Evolutionary conservation across 2,888 invertebrate genomes (phyloP), one percentile per base, ranked within the genome.

Genomic region (Stenoptilia bipunctidactyla): DNA sequence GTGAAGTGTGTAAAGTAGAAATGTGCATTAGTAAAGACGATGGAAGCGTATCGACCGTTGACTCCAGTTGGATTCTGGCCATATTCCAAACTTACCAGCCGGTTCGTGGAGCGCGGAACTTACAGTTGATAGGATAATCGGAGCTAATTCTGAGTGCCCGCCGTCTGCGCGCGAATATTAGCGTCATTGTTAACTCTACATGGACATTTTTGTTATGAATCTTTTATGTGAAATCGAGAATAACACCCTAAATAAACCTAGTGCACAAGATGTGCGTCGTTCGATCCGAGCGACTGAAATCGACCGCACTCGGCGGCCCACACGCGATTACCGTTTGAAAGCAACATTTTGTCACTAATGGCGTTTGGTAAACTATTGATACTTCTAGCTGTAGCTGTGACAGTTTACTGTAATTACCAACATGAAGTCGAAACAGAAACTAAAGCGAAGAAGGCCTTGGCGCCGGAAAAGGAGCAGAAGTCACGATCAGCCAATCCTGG

Each of bases 371-470:
- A 60, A 48, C 35, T 74, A 20, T 45, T 79, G 15, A 46, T 73
- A 39, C 49, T 65, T 42, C 49, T 77, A 39, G 51, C 66, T 48
- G 56, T 77, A 47, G 54, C 72, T 50, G 63, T 68, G 44, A 49
- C 70, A 44, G 68, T 62, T 36, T 48, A 58, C 48, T 63, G 63
- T 51, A 68, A 64, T 46, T 52, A 50, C 45, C 44, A 53, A 6
- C 48, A 82, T 73, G 79, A 80, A 61, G 50, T 68, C 60, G 45
- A 75, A 62, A 58, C 73, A 59, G 64, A 73, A 60, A 58, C 61
- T 63, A 71, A 79, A 68, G 55, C 62, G 61, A 56, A 66, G 61
- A 68, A 76, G 61, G 50, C 82, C 77, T 0, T 79, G 82, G 82
- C 64, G 80, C 41, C 73, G 77, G 75, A 80, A 73, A 80, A 66